Evolutionary conservation across 1,140 invertebrate genomes (phyloP).

Genomic region (Drosophila bipectinata): DNA sequence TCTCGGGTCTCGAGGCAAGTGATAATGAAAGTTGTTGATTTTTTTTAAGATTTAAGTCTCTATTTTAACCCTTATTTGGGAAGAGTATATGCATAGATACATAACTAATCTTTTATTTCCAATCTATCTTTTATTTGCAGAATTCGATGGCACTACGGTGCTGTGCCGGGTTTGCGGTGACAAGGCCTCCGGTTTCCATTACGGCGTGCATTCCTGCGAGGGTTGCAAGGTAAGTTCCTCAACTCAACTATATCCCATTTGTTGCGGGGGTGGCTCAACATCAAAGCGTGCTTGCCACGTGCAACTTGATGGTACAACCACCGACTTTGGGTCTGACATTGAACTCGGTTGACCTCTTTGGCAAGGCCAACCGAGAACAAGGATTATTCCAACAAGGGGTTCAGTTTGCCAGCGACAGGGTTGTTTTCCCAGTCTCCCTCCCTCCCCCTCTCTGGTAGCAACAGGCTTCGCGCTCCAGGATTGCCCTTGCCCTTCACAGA

Average conservation of each 20-base stretch:
- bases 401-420: slow-evolving; percentile 6
- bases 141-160: slow-evolving; percentile 99
- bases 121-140: slow-evolving; percentile 87
- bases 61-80: no score
- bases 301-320: slow-evolving; percentile 57
- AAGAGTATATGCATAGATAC: no score
- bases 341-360: slow-evolving; percentile 71
- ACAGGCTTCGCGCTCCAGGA: slow-evolving; percentile 14
- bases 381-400: slow-evolving; percentile 11
- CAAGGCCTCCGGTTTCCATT: slow-evolving; percentile 99
- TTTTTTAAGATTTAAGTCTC: neutral
- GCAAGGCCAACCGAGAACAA: neutral
- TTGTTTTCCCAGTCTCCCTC: slow-evolving; percentile 21
- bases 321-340: slow-evolving; percentile 63
- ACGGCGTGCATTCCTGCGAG: slow-evolving; percentile 99
- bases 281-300: slow-evolving; percentile 39
- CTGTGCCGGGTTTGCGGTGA: slow-evolving; percentile 99
- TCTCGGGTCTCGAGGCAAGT: neutral
- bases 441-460: slow-evolving; percentile 5
- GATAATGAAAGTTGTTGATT: slow-evolving; percentile 64
- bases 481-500: slow-evolving; percentile 18
- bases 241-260: slow-evolving; percentile 3
- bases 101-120: slow-evolving; percentile 24
- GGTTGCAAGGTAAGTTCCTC: slow-evolving; percentile 97
- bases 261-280: slow-evolving; percentile 19